Conservation (phyloP, 2,888 invertebrate genomes). For the Torymus tubicola region DNA sequence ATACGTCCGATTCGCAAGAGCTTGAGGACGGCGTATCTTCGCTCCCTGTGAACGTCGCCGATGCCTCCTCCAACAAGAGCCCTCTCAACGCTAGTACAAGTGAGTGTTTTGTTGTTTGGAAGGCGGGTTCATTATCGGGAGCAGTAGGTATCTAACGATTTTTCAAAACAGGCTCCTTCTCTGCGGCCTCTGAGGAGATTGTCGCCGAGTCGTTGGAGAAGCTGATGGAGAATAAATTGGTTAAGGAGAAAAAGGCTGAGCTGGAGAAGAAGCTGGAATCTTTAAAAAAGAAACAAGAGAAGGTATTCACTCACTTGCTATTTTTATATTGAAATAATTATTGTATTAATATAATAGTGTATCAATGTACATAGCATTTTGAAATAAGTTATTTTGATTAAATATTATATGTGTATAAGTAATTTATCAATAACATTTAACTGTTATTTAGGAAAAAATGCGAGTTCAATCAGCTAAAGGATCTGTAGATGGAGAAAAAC, state of each 20-base stretch:
- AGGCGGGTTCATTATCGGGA: background rate
- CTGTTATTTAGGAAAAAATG: constrained; percentile 78
- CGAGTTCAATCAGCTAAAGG: constrained; percentile 80
- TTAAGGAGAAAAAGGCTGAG: constrained; percentile 89
- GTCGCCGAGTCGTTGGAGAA: constrained; percentile 87
- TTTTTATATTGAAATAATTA: too few relatives aligned
- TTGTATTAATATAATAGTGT: too few relatives aligned
- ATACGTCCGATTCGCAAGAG: constrained; percentile 69
- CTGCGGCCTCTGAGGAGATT: constrained; percentile 77
- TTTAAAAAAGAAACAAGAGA: constrained; percentile 88
- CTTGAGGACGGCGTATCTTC: constrained; percentile 67
- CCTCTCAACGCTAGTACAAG: constrained; percentile 68
- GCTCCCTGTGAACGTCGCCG: constrained; percentile 62
- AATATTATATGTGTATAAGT: too few relatives aligned
- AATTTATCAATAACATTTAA: too few relatives aligned
- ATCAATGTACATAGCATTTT: too few relatives aligned
- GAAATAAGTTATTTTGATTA: too few relatives aligned
- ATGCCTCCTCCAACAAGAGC: constrained; percentile 69
- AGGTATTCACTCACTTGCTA: constrained; percentile 71
- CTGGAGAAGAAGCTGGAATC: constrained; percentile 92
- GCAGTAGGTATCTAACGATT: constrained; percentile 2
- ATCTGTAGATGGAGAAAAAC: constrained; percentile 81
- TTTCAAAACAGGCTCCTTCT: constrained; percentile 54
- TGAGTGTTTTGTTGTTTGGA: constrained; percentile 54
- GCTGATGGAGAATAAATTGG: constrained; percentile 88